Conservation (phyloP, 2,888 invertebrate genomes). For the Hypselothyrea guttata region DNA sequence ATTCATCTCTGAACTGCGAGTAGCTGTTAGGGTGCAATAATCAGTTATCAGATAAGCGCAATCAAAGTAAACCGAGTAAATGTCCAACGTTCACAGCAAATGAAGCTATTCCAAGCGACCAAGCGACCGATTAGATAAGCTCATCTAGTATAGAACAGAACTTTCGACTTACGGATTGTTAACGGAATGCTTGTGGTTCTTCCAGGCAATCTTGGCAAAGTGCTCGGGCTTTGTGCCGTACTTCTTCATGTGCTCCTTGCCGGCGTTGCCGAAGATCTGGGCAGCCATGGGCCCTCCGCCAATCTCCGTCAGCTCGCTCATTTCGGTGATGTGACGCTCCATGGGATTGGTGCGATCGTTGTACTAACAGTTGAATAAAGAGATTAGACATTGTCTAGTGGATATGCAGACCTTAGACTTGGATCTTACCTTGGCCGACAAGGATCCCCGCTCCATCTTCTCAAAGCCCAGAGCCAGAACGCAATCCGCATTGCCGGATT, state of each 20-base stretch:
- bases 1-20: slow-evolving; percentile 96
- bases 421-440: background rate
- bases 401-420: too few relatives aligned
- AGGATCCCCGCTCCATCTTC: slow-evolving; percentile 97
- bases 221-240: slow-evolving; percentile 96
- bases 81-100: slow-evolving; percentile 31
- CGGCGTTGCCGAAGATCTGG: slow-evolving; percentile 98
- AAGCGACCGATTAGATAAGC: slow-evolving; percentile 63
- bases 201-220: slow-evolving; percentile 98
- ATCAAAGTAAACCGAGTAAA: background rate
- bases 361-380: slow-evolving; percentile 84
- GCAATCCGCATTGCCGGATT: slow-evolving; percentile 93
- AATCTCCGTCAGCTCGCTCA: slow-evolving; percentile 92
- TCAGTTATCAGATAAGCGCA: slow-evolving; percentile 10
- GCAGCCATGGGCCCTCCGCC: slow-evolving; percentile 93
- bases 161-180: slow-evolving; percentile 89
- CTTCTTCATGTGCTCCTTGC: slow-evolving; percentile 90
- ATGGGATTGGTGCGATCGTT: slow-evolving; percentile 93
- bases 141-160: slow-evolving; percentile 23
- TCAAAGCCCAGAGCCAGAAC: slow-evolving; percentile 98
- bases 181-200: slow-evolving; percentile 98
- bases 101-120: slow-evolving; percentile 29
- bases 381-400: slow-evolving; percentile 16
- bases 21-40: slow-evolving; percentile 83
- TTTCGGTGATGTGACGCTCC: slow-evolving; percentile 92